Percentiles rank a stretch among this genome's conserved stretches.
These are phyloP conservation scores for Epinotia brunnichana DNA, from an alignment of 2,888 invertebrate species.

Conservation along the genomic window DNA sequence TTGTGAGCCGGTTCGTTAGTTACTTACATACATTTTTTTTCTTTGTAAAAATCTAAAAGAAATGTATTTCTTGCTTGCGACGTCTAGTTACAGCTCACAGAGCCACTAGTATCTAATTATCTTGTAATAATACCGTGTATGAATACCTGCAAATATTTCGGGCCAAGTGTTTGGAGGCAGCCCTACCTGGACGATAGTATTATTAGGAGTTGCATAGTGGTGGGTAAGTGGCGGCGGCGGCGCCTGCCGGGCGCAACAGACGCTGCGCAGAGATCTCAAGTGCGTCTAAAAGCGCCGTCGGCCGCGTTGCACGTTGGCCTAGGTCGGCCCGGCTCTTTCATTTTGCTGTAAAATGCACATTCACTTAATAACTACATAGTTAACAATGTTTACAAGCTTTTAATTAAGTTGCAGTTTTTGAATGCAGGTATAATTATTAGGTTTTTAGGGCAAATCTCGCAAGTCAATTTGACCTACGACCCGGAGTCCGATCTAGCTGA, in stretches of 20 bases:
- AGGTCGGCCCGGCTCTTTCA: constrained; percentile 54
- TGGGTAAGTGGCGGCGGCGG: constrained; percentile 46
- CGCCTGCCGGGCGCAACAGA: constrained; percentile 51
- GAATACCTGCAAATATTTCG: neutral
- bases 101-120: neutral
- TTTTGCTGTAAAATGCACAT: constrained; percentile 5
- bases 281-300: constrained; percentile 60
- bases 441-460: neutral
- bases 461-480: neutral
- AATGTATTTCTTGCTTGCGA: too few relatives aligned
- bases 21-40: too few relatives aligned
- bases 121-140: neutral
- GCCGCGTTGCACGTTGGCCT: constrained; percentile 53
- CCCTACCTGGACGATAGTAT: constrained; percentile 35
- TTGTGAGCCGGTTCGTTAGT: too few relatives aligned
- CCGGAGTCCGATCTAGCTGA: neutral
- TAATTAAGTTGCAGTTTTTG: neutral
- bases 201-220: constrained; percentile 44
- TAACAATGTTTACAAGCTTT: neutral
- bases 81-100: too few relatives aligned
- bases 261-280: constrained; percentile 58
- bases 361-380: neutral
- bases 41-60: too few relatives aligned
- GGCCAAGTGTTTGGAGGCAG: neutral
- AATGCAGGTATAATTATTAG: neutral